Evolutionary conservation across 2,797 vertebrate species (phyloP).

Genomic region (Craterocephalus amniculus): DNA sequence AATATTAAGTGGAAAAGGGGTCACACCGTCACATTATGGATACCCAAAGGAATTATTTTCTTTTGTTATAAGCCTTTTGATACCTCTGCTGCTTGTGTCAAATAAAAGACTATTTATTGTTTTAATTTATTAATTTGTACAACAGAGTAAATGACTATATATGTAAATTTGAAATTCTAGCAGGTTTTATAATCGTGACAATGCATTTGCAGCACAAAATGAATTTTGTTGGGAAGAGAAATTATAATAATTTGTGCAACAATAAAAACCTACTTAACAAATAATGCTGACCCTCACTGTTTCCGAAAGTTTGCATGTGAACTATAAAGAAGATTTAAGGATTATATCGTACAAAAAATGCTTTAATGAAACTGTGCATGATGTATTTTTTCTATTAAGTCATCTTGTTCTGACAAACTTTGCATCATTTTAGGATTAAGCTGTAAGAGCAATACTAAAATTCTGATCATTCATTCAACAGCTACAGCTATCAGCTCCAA

Average conservation of each 20-base stretch:
- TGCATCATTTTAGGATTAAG: constrained; percentile 32
- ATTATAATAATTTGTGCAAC: constrained; percentile 38
- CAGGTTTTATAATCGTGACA: constrained; percentile 62
- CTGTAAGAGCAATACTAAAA: constrained; percentile 41
- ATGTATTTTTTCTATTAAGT: constrained; percentile 9
- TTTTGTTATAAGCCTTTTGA: constrained; percentile 67
- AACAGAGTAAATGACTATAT: constrained; percentile 66
- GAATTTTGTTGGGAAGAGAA: constrained; percentile 60
- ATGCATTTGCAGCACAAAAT: constrained; percentile 56
- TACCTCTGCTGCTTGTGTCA: constrained; percentile 86
- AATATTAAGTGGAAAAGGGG: constrained; percentile 62
- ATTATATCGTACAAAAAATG: constrained; percentile 14
- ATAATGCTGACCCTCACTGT: constrained; percentile 1
- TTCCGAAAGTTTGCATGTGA: constrained; percentile 1
- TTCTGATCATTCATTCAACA: constrained; percentile 57
- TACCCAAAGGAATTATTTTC: constrained; percentile 45
- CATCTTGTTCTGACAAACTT: constrained; percentile 20
- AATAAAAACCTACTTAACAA: constrained; percentile 44
- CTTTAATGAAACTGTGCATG: constrained; percentile 8
- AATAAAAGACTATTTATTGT: constrained; percentile 91
- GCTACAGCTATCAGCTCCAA: constrained; percentile 69
- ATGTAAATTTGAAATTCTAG: constrained; percentile 74
- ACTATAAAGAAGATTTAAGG: background rate
- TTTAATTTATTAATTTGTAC: constrained; percentile 93
- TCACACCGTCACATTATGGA: constrained; percentile 34